Evolutionary conservation across 2,797 vertebrate genomes (phyloP), one percentile per base, ranked within the genome.

Genomic region (Gallinago nigripennis): DNA sequence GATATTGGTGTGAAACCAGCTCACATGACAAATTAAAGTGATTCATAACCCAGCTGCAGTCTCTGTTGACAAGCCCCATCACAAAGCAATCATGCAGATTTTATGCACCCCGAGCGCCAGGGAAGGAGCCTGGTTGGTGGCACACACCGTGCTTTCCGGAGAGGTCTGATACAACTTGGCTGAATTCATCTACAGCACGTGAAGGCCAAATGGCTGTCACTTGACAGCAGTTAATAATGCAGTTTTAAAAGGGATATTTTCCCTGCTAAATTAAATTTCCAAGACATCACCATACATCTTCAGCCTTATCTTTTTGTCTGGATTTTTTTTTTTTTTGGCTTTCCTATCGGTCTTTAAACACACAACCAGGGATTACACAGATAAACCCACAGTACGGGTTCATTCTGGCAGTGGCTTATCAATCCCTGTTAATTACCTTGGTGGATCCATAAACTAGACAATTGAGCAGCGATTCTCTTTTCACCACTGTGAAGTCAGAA

Each of bases 31-130:
- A 93, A 87, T 82, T 58, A 75, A 81, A 72, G 72, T 95, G 94
- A 96, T 94, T 93, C 92, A 95, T 69, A 86, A 77, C 79, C 82
- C 94, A 95, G 94, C 90, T 91, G 94, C 92, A 91, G 76, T 14
- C 72, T 43, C 84, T 89, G 79, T 64, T 86, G 91, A 92, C 79
- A 75, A 94, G 87, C 87, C 82, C 86, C 94, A 60, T 19, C 43
- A 11, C 88, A 85, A 65, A 85, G 84, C 82, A 31, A 43, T 81
- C 79, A 24, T 46, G 84, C 82, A 85, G 94, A 68, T 85, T 92
- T 87, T 51, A 64, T 65, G 86, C 71, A 73, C 64, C 70, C 86
- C 4, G 61, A 16, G 33, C 6, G 12, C 60, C 75, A 63, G 27
- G 72, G 75, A 66, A 80, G 88, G 5, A 64, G 86, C 48, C 78